phyloP scores from a whole-genome alignment of 2,797 vertebrate species.

The Esox lucius region DNA sequence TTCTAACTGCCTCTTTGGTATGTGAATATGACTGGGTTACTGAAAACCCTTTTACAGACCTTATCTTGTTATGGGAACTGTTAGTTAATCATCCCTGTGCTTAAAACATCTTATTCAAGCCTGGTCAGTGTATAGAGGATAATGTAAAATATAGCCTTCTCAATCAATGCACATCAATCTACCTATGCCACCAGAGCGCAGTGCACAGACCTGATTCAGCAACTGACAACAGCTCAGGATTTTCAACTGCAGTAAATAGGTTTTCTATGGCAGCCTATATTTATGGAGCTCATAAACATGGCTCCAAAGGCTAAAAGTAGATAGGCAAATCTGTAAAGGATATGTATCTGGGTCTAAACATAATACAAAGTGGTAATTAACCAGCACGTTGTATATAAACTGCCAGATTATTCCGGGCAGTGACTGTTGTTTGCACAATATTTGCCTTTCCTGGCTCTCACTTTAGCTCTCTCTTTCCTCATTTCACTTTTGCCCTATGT shows the following conservation, averaged over 20 bases:
- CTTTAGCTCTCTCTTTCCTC: background rate
- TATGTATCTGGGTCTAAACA: background rate
- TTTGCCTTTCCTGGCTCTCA: background rate
- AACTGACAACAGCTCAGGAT: background rate
- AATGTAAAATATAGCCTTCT: too few relatives aligned
- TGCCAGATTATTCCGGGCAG: background rate
- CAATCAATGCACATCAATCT: too few relatives aligned
- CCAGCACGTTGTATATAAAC: background rate
- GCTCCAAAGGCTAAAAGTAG: background rate
- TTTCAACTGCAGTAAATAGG: background rate
- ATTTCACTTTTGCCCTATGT: background rate
- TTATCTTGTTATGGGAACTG: too few relatives aligned
- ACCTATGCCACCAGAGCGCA: background rate
- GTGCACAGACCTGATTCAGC: background rate
- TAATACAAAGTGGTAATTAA: background rate
- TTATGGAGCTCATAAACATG: background rate
- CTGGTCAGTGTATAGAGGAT: too few relatives aligned
- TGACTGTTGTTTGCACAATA: background rate
- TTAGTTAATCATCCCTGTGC: too few relatives aligned
- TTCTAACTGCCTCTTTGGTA: too few relatives aligned
- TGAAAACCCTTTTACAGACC: too few relatives aligned
- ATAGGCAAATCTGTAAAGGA: background rate
- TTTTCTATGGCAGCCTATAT: background rate
- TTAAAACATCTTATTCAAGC: too few relatives aligned
- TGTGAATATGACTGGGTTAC: too few relatives aligned